Conservation (phyloP, 2,888 invertebrate species). For the Conistra vaccinii region DNA sequence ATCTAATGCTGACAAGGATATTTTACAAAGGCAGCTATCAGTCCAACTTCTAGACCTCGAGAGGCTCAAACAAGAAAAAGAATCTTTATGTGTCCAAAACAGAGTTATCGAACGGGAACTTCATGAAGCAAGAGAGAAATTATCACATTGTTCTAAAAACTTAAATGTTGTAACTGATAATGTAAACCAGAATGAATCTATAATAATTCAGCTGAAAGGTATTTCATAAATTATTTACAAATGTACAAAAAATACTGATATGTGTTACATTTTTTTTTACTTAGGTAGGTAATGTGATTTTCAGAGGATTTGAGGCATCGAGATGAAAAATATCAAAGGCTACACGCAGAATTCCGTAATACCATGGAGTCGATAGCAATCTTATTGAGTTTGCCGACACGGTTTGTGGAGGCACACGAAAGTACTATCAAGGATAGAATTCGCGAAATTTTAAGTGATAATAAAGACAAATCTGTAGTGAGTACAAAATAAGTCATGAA, state of each 20-base stretch:
- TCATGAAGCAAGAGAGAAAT: constrained; percentile 92
- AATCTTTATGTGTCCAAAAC: constrained; percentile 93
- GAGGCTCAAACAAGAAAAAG: constrained; percentile 94
- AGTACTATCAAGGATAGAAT: constrained; percentile 95
- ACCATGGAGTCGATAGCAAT: constrained; percentile 93
- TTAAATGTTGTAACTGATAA: constrained; percentile 93
- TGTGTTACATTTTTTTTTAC: background rate
- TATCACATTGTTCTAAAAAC: constrained; percentile 92
- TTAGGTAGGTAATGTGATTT: background rate
- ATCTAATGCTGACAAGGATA: constrained; percentile 93
- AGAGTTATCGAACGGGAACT: constrained; percentile 94
- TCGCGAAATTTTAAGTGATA: constrained; percentile 94
- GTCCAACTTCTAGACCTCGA: constrained; percentile 93
- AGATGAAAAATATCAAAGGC: constrained; percentile 92
- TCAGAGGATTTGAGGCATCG: constrained; percentile 93
- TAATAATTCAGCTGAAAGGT: constrained; percentile 93
- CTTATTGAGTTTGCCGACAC: constrained; percentile 92
- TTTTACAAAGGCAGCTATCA: constrained; percentile 93
- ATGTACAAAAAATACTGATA: background rate
- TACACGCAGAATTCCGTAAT: constrained; percentile 93
- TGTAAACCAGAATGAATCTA: constrained; percentile 92
- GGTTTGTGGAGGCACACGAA: constrained; percentile 95
- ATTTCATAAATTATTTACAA: constrained; percentile 42
- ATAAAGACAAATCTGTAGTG: constrained; percentile 94
- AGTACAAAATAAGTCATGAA: constrained; percentile 66